Percentiles rank a stretch among this genome's conserved stretches.
phyloP scores from a whole-genome alignment of 2,888 invertebrate genomes.

The Alentia gelatinosa region DNA sequence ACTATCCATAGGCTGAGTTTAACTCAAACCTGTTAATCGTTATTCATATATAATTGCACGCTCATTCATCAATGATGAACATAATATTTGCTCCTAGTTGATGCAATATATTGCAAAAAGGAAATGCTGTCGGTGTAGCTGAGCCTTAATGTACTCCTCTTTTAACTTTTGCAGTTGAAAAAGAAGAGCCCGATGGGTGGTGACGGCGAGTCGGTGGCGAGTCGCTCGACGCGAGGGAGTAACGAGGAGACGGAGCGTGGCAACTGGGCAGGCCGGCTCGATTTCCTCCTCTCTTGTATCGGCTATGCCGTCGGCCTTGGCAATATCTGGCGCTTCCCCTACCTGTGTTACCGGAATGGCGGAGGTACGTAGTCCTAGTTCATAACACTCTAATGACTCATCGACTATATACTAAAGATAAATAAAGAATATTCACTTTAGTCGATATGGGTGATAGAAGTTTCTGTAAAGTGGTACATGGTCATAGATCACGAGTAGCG shows the following conservation, averaged over 20 bases:
- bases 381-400: not conserved
- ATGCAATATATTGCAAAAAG: no score
- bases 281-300: constrained; percentile 26
- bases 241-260: constrained; percentile 7
- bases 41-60: no score
- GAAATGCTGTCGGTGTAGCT: no score
- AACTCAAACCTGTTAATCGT: no score
- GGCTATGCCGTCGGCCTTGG: constrained; percentile 39
- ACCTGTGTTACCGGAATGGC: constrained; percentile 19
- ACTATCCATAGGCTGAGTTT: no score
- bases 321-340: constrained; percentile 38
- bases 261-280: constrained; percentile 8
- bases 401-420: not conserved
- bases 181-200: not conserved
- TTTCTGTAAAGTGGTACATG: not conserved
- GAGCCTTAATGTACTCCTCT: no score
- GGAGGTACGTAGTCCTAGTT: constrained; percentile 27
- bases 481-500: no score
- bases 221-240: not conserved
- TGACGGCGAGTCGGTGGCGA: not conserved
- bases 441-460: not conserved
- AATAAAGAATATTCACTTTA: not conserved
- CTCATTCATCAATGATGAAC: no score
- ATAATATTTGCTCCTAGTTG: no score
- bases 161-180: not conserved